phyloP scores from a whole-genome alignment of 2,888 invertebrate genomes.

The Catocala fraxini region DNA sequence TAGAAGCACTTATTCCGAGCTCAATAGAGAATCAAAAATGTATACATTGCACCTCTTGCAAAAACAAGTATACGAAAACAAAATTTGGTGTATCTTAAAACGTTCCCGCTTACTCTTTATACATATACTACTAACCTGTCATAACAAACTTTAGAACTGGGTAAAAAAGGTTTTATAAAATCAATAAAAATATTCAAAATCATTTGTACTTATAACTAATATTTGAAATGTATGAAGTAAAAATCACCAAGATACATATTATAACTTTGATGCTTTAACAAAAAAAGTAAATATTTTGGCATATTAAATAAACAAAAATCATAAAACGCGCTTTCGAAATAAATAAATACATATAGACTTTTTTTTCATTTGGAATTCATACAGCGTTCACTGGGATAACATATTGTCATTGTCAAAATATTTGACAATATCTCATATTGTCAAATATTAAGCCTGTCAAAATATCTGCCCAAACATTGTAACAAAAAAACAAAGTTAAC shows the following conservation, averaged over 20 bases:
- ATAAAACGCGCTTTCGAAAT: constrained; percentile 2
- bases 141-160: constrained; percentile 2
- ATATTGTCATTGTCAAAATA: too few relatives aligned
- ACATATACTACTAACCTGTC: background rate
- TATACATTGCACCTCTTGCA: too few relatives aligned
- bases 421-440: too few relatives aligned
- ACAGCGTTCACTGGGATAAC: background rate
- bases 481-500: too few relatives aligned
- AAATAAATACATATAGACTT: constrained; percentile 2
- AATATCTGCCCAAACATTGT: too few relatives aligned
- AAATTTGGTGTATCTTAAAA: too few relatives aligned
- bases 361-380: background rate
- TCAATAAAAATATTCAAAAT: constrained; percentile 31
- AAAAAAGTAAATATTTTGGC: constrained; percentile 1
- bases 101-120: too few relatives aligned
- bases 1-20: too few relatives aligned
- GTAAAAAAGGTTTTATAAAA: constrained; percentile 10
- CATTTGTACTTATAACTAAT: constrained; percentile 38
- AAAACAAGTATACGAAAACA: too few relatives aligned
- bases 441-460: too few relatives aligned
- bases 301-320: constrained; percentile 9
- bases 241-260: constrained; percentile 1
- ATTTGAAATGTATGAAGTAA: constrained; percentile 45
- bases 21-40: too few relatives aligned
- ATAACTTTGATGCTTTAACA: background rate